Evolutionary conservation across 2,797 vertebrate genomes (phyloP).

Genomic region (Etheostoma nigrum): DNA sequence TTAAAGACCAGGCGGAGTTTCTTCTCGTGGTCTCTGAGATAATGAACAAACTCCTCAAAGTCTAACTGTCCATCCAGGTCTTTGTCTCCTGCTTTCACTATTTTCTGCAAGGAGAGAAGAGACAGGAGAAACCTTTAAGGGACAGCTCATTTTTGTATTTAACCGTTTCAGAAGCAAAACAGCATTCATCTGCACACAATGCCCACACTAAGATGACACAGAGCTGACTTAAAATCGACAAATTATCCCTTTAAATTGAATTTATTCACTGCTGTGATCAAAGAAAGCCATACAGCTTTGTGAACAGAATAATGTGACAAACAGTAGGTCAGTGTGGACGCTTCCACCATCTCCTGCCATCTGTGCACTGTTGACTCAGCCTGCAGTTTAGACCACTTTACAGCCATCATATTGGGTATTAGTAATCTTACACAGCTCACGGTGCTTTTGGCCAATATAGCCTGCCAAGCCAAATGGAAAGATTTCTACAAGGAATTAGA

Average conservation of each 20-base stretch:
- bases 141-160: not conserved
- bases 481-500: not conserved
- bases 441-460: not conserved
- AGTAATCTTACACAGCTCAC: conserved; percentile 9
- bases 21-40: conserved; percentile 96
- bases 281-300: not conserved
- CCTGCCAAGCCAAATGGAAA: conserved; percentile 9
- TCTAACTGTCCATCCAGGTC: conserved; percentile 96
- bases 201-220: too few relatives aligned
- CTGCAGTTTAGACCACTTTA: conserved; percentile 37
- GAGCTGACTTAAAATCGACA: too few relatives aligned
- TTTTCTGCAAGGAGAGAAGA: conserved; percentile 86
- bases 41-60: conserved; percentile 97
- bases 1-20: conserved; percentile 96
- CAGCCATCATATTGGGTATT: conserved; percentile 26
- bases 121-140: not conserved
- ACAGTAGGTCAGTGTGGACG: conserved; percentile 17
- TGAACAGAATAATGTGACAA: conserved; percentile 27
- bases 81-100: conserved; percentile 96
- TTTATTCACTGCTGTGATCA: not conserved
- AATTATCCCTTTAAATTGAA: not conserved
- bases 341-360: conserved; percentile 27
- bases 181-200: too few relatives aligned
- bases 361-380: conserved; percentile 60
- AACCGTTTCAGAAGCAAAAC: not conserved